Percentiles rank a stretch among this genome's conserved stretches.
Evolutionary conservation across 1,140 invertebrate species (phyloP).

Genomic region (Paramacrobiotus metropolitanus): DNA sequence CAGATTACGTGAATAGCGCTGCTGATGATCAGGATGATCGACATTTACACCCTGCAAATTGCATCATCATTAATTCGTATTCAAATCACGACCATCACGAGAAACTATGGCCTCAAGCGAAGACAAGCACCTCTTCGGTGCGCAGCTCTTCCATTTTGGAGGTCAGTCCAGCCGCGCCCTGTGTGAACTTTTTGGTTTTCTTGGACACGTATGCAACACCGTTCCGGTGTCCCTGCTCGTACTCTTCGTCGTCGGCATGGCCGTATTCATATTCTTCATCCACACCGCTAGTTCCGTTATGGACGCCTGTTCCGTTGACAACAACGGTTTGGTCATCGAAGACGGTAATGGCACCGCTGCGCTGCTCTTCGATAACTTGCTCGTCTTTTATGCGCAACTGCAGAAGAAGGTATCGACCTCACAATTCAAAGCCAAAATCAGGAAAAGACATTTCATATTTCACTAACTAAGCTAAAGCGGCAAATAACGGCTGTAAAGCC

Average conservation of each 20-base stretch:
- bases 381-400: conserved; percentile 1
- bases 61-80: background rate
- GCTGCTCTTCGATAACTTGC: background rate
- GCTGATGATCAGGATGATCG: background rate
- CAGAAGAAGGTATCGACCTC: too few relatives aligned
- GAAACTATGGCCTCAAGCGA: too few relatives aligned
- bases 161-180: background rate
- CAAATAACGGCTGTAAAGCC: too few relatives aligned
- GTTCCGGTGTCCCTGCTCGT: background rate
- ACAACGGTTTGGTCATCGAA: background rate
- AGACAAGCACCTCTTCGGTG: background rate
- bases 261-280: background rate
- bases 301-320: background rate
- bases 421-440: too few relatives aligned
- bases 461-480: too few relatives aligned
- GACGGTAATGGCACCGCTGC: background rate
- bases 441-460: too few relatives aligned
- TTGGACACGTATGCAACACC: background rate
- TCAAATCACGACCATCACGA: background rate
- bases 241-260: background rate
- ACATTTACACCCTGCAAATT: background rate
- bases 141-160: background rate
- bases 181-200: background rate
- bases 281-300: too few relatives aligned
- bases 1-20: background rate